These are phyloP conservation scores for Rhagophthalmus giganteus DNA, from an alignment of 2,888 invertebrate species.

Conservation along the genomic window DNA sequence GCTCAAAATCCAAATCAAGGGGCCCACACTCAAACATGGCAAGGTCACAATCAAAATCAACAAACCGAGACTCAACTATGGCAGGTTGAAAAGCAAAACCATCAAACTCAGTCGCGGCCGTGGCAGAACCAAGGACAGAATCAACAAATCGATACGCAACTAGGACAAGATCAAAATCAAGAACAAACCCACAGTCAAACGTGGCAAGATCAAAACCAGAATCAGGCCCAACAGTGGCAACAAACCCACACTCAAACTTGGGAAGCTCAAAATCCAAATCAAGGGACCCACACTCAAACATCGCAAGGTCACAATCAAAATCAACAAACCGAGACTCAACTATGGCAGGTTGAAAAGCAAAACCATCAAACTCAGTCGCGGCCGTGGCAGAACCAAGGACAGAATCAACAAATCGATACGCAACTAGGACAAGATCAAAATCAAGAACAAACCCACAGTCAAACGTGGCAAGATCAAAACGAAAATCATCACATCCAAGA, in stretches of 20 bases:
- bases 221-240: not conserved
- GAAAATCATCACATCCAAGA: too few species aligned
- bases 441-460: not conserved
- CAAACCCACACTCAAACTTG: not conserved
- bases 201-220: not conserved
- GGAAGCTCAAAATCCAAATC: not conserved
- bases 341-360: too few species aligned
- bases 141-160: not conserved
- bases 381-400: too few species aligned
- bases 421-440: too few species aligned
- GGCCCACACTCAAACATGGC: too few species aligned
- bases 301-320: constrained; percentile 1
- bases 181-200: not conserved
- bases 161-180: not conserved
- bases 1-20: constrained; percentile 1
- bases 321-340: not conserved
- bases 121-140: constrained; percentile 1
- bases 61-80: too few species aligned
- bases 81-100: too few species aligned
- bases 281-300: not conserved
- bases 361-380: too few species aligned
- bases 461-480: not conserved
- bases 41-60: too few species aligned
- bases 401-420: not conserved
- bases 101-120: too few species aligned